A percentile compares a stretch with the other conserved stretches of the same genome.
Conservation (phyloP, 2,797 vertebrate species). For the Pangasius djambal region DNA sequence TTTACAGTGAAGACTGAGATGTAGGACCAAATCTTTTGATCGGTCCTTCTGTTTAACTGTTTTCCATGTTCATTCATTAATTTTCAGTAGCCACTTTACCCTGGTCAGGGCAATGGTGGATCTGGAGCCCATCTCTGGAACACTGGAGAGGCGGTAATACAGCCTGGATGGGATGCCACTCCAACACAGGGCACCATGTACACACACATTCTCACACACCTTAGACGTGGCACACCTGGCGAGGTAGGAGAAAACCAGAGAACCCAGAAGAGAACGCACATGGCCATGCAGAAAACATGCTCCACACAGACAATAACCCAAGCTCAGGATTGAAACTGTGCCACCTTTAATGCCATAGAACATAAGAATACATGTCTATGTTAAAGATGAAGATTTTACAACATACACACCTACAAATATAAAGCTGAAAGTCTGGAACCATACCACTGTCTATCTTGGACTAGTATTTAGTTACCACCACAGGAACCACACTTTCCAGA, state of each 20-base stretch:
- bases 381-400: neutral
- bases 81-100: neutral
- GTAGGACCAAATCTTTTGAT: neutral
- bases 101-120: neutral
- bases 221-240: neutral
- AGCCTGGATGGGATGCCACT: neutral
- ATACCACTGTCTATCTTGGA: slow-evolving; percentile 3
- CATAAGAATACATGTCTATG: neutral
- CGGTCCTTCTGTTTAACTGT: neutral
- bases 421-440: slow-evolving; percentile 1
- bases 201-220: neutral
- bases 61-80: neutral
- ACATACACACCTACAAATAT: neutral
- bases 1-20: neutral
- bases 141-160: neutral
- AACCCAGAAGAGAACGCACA: neutral
- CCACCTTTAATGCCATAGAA: neutral
- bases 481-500: slow-evolving; percentile 23
- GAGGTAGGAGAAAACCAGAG: neutral
- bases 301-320: neutral
- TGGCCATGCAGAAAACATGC: neutral
- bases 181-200: neutral
- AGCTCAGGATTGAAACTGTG: neutral
- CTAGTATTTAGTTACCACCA: slow-evolving; percentile 19
- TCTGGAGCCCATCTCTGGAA: neutral